Conservation (phyloP, 2,113 vertebrate species). For the Mystacornis crossleyi region DNA sequence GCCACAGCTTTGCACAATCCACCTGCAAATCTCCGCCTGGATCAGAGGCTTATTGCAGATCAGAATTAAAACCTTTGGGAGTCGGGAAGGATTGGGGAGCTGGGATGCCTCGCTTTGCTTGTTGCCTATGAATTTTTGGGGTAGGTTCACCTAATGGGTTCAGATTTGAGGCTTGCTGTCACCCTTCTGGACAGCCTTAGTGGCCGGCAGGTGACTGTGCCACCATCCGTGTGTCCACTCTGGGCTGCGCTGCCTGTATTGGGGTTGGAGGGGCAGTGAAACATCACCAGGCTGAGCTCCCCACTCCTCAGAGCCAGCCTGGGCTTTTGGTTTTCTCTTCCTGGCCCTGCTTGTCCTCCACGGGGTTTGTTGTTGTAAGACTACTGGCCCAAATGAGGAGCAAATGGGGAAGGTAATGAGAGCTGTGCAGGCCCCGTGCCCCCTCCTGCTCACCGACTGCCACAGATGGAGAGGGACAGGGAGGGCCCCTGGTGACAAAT, state of each 20-base stretch:
- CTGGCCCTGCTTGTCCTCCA: not conserved
- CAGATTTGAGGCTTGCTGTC: not conserved
- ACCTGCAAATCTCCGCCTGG: conserved; percentile 57
- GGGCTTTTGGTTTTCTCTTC: not conserved
- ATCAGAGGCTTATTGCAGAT: conserved; percentile 53
- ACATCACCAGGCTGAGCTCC: not conserved
- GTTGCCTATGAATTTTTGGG: not conserved
- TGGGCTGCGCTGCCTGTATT: rapidly evolving
- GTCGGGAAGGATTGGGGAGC: not conserved
- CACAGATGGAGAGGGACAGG: conserved; percentile 30
- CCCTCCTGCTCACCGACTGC: conserved; percentile 8
- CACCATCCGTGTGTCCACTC: rapidly evolving
- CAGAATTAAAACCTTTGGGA: conserved; percentile 32
- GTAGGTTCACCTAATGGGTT: not conserved
- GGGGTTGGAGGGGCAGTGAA: not conserved
- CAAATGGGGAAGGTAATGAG: conserved; percentile 71
- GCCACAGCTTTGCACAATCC: conserved; percentile 55
- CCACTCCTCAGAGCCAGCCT: not conserved
- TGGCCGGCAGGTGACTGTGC: not conserved
- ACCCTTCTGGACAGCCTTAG: not conserved
- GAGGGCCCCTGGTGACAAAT: conserved; percentile 57
- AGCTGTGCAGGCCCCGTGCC: not conserved
- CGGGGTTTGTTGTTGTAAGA: conserved; percentile 68
- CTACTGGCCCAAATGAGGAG: conserved; percentile 71
- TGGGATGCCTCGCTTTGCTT: not conserved